phyloP scores from a whole-genome alignment of 2,888 invertebrate genomes.

The Helleia helle region DNA sequence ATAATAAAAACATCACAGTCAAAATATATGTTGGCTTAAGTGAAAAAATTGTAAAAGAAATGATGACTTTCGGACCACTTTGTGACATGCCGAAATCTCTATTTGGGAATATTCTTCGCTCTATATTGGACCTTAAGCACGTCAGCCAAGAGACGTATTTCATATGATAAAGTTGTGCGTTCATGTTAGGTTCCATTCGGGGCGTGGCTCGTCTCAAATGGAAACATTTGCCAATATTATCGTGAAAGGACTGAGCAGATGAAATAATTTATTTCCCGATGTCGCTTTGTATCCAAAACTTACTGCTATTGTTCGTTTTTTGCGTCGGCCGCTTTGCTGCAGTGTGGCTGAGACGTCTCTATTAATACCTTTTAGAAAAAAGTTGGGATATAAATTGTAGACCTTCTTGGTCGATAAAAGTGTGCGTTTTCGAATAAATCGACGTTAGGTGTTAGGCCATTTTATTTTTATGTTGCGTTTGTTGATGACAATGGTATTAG shows the following conservation, averaged over 20 bases:
- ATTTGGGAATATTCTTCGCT: constrained; percentile 25
- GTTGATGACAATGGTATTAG: constrained; percentile 66
- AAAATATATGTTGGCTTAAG: constrained; percentile 66
- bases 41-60: constrained; percentile 57
- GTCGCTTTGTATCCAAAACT: constrained; percentile 71
- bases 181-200: constrained; percentile 40
- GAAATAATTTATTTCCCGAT: constrained; percentile 72
- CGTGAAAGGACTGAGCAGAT: constrained; percentile 70
- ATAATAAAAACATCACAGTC: constrained; percentile 74
- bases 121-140: constrained; percentile 23
- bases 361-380: constrained; percentile 60
- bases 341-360: constrained; percentile 60
- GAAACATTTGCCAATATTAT: constrained; percentile 75
- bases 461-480: constrained; percentile 44
- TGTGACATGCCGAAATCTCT: constrained; percentile 50
- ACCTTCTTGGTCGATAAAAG: constrained; percentile 10
- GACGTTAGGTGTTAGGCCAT: constrained; percentile 10
- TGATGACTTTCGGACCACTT: constrained; percentile 62
- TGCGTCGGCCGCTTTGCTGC: constrained; percentile 57
- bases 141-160: background rate
- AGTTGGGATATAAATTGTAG: constrained; percentile 15
- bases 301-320: constrained; percentile 61
- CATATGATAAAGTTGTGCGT: constrained; percentile 24
- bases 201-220: constrained; percentile 69
- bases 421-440: constrained; percentile 6